Conservation (phyloP, 2,888 invertebrate species). For the Lamellibrachia columna region DNA sequence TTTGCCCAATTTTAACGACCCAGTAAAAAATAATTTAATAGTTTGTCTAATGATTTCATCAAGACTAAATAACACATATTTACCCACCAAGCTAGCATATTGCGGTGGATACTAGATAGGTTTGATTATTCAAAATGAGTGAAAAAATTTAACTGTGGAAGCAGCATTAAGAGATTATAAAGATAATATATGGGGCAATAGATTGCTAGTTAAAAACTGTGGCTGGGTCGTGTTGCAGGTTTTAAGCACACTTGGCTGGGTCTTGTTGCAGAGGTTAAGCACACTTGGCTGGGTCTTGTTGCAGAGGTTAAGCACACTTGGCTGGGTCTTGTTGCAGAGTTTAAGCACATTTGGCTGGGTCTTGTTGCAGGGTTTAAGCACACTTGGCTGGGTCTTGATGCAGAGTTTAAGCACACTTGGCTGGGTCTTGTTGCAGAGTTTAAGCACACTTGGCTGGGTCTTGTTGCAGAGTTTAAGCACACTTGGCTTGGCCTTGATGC, state of each 20-base stretch:
- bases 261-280: slow-evolving; percentile 59
- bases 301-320: slow-evolving; percentile 70
- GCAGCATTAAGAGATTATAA: background rate
- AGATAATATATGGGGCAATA: background rate
- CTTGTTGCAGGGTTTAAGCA: slow-evolving; percentile 65
- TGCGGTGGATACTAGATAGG: too few relatives aligned
- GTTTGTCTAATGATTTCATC: too few relatives aligned
- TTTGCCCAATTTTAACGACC: too few relatives aligned
- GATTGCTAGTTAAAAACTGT: background rate
- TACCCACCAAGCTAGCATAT: too few relatives aligned
- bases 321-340: slow-evolving; percentile 68
- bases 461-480: slow-evolving; percentile 65
- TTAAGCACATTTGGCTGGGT: slow-evolving; percentile 71
- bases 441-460: slow-evolving; percentile 71
- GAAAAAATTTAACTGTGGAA: too few relatives aligned
- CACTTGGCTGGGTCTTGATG: slow-evolving; percentile 71
- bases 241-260: background rate
- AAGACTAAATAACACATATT: too few relatives aligned
- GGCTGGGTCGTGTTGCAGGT: background rate
- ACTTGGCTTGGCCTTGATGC: slow-evolving; percentile 71
- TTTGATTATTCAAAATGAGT: too few relatives aligned
- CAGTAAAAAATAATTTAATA: too few relatives aligned
- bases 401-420: slow-evolving; percentile 70
- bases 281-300: slow-evolving; percentile 71
- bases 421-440: slow-evolving; percentile 66